phyloP scores from a whole-genome alignment of 2,113 vertebrate genomes.

The Phalacrocorax carbo region DNA sequence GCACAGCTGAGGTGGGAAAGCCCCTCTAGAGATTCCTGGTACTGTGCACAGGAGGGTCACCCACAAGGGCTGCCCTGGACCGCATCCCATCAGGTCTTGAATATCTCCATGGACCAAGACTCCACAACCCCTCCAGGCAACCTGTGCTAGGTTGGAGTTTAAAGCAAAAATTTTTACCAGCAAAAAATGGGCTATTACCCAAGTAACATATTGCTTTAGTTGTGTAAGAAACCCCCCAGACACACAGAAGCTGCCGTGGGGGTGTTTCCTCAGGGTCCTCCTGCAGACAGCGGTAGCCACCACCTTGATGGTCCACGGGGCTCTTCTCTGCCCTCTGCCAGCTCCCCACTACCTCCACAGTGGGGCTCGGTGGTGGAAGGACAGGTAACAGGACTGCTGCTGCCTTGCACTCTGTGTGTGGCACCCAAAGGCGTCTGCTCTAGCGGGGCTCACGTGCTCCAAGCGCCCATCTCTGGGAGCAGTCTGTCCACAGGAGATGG shows the following conservation, averaged over 20 bases:
- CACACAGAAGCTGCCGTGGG: neutral
- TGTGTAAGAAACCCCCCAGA: neutral
- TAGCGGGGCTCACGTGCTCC: neutral
- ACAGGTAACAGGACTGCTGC: neutral
- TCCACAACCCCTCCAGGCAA: neutral
- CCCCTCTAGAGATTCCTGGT: neutral
- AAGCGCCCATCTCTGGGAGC: neutral
- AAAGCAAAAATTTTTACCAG: neutral
- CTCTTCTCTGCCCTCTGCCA: neutral
- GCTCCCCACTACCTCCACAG: neutral
- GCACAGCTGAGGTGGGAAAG: neutral
- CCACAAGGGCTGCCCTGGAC: neutral
- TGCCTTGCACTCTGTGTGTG: fast-evolving
- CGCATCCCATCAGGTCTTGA: fast-evolving
- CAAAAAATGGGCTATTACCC: neutral
- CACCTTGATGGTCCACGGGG: neutral
- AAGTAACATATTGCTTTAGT: neutral
- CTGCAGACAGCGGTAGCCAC: neutral
- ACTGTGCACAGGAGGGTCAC: neutral
- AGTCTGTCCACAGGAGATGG: neutral
- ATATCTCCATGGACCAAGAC: neutral
- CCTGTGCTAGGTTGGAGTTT: neutral
- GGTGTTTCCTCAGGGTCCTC: neutral
- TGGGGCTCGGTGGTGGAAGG: neutral
- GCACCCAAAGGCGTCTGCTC: neutral